These are phyloP conservation scores for Sesia apiformis DNA, from an alignment of 2,888 invertebrate species.

Conservation along the genomic window DNA sequence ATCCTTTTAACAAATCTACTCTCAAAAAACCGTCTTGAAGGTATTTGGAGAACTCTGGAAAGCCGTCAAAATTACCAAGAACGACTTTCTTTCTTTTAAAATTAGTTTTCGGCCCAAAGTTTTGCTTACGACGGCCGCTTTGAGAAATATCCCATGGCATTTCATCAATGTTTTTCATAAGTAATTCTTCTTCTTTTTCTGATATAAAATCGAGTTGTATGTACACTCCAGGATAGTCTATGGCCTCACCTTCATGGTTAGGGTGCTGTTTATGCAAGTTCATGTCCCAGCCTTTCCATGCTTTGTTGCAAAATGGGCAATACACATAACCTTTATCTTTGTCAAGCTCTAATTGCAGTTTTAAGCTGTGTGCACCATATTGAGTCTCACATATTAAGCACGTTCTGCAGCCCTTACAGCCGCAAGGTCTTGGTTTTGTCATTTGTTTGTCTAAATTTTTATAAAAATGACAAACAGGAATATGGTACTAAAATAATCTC, in stretches of 20 bases:
- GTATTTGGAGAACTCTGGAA: constrained; percentile 86
- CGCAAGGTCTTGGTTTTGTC: constrained; percentile 84
- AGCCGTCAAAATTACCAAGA: constrained; percentile 86
- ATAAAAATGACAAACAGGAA: too few relatives aligned
- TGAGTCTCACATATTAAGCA: constrained; percentile 90
- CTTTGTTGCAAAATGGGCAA: constrained; percentile 83
- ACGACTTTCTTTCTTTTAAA: constrained; percentile 94
- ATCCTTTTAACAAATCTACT: constrained; percentile 77
- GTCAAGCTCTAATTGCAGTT: constrained; percentile 52
- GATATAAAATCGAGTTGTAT: constrained; percentile 83
- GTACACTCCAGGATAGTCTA: constrained; percentile 80
- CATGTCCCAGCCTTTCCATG: constrained; percentile 84
- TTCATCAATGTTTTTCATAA: constrained; percentile 82
- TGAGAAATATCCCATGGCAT: constrained; percentile 94
- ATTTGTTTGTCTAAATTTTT: constrained; percentile 29
- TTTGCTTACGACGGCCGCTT: constrained; percentile 97
- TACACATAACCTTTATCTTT: constrained; percentile 79
- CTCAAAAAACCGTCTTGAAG: constrained; percentile 83
- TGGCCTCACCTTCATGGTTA: constrained; percentile 75
- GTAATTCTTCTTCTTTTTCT: constrained; percentile 76
- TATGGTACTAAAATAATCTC: too few relatives aligned
- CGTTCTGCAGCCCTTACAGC: constrained; percentile 93
- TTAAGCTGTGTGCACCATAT: constrained; percentile 50
- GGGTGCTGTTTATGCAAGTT: constrained; percentile 77
- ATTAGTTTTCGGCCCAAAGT: constrained; percentile 98